Conservation (phyloP, 1,140 invertebrate species). For the Eciton burchellii region DNA sequence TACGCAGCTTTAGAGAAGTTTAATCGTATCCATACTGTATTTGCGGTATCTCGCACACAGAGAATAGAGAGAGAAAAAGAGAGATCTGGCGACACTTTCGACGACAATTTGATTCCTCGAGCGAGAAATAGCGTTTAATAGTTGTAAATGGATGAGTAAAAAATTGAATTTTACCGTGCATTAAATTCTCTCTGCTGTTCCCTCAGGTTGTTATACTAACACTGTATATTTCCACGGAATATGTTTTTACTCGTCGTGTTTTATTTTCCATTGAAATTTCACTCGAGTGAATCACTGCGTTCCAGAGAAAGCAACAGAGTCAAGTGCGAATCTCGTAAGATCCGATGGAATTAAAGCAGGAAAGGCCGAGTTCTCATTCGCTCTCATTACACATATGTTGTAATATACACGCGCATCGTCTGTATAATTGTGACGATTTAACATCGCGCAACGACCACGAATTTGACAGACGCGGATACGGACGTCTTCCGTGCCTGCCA, state of each 20-base stretch:
- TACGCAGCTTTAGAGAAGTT: constrained; percentile 29
- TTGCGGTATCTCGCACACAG: constrained; percentile 6
- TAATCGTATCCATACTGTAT: constrained; percentile 38
- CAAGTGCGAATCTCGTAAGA: background rate
- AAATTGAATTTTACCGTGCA: background rate
- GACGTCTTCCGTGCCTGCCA: constrained; percentile 3
- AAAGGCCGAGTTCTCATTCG: constrained; percentile 28
- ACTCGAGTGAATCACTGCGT: background rate
- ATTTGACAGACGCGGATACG: background rate
- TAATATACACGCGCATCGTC: constrained; percentile 13
- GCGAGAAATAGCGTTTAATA: background rate
- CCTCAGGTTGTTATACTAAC: background rate
- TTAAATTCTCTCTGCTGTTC: background rate
- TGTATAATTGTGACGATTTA: constrained; percentile 9
- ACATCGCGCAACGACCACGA: constrained; percentile 13
- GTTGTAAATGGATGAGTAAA: background rate
- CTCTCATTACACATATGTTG: background rate
- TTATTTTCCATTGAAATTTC: background rate
- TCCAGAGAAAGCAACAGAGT: background rate
- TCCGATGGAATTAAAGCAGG: background rate
- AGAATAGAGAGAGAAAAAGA: constrained; percentile 6
- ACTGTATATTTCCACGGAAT: background rate
- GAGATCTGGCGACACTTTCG: background rate
- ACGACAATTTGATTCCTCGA: background rate
- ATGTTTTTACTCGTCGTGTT: background rate